Evolutionary conservation across 2,888 invertebrate species (phyloP), one percentile per base, ranked within the genome.

Genomic region (Luperina testacea): DNA sequence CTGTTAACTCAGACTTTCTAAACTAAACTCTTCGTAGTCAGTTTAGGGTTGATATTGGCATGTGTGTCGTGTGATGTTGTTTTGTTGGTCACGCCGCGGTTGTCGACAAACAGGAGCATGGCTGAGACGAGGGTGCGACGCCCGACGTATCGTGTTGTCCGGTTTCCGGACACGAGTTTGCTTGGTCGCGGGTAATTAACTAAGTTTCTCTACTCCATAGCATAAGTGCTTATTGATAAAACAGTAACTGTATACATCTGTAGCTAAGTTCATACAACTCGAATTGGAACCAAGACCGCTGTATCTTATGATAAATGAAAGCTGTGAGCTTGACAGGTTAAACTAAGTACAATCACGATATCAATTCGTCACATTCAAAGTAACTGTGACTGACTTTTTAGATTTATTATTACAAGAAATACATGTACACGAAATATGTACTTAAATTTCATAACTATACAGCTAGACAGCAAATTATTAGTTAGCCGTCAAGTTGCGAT

Each of bases 91-190:
- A 67, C 77, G 75, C 77, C 78, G 80, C 81, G 82, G 83, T 92
- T 87, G 85, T 82, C 88, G 92, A 92, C 91, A 90, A 93, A 86
- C 88, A 87, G 92, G 92, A 94, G 93, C 92, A 93, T 92, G 94
- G 94, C 93, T 92, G 92, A 95, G 95, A 95, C 94, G 93, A 96
- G 96, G 96, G 96, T 96, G 93, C 92, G 93, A 93, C 91, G 90
- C 90, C 88, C 92, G 92, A 94, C 93, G 95, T 95, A 96, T 96
- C 95, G 93, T 93, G 95, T 94, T 95, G 96, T 96, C 97, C 96
- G 96, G 96, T 96, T 96, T 96, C 96, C 96, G 95, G 95, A 92
- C 94, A 93, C 90, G 90, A 92, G 91, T 91, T 92, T 86, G 90
- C 92, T 92, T 93, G 90, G 91, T 90, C 90, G 87, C 91, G 91